A percentile compares a stretch with the other conserved stretches of the same genome.
These are phyloP conservation scores for Apodemia mormo DNA, from an alignment of 2,888 invertebrate species.

Conservation along the genomic window DNA sequence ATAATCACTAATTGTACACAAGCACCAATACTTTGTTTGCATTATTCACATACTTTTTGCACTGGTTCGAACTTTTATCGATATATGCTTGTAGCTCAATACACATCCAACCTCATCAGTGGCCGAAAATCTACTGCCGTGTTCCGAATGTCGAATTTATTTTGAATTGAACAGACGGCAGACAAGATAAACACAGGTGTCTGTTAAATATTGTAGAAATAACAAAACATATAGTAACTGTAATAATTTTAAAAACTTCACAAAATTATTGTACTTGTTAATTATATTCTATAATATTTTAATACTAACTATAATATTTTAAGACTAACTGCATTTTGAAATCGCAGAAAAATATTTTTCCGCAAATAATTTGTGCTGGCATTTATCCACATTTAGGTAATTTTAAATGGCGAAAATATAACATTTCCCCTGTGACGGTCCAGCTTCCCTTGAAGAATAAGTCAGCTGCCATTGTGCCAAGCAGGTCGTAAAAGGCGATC, in stretches of 20 bases:
- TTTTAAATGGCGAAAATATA: too few relatives aligned
- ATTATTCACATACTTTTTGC: not conserved
- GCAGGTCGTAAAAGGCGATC: too few relatives aligned
- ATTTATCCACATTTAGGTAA: too few relatives aligned
- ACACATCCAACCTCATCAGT: not conserved
- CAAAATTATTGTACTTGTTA: not conserved
- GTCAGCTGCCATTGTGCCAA: too few relatives aligned
- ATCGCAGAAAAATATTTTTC: too few relatives aligned
- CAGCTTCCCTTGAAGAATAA: too few relatives aligned
- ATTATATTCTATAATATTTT: not conserved
- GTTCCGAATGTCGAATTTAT: slow-evolving; percentile 1
- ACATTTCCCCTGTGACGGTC: too few relatives aligned
- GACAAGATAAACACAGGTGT: slow-evolving; percentile 12
- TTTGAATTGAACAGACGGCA: slow-evolving; percentile 2
- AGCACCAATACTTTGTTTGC: not conserved
- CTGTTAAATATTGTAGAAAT: not conserved
- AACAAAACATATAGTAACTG: not conserved
- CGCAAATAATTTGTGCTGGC: too few relatives aligned
- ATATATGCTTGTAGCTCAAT: not conserved
- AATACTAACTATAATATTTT: too few relatives aligned
- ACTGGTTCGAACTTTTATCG: not conserved
- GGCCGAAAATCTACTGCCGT: slow-evolving; percentile 5
- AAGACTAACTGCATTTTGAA: too few relatives aligned
- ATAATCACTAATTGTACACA: not conserved
- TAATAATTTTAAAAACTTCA: not conserved